Base-by-base conservation (phyloP, 1,140 invertebrate species). In the Sarcophaga bullata region DNA sequence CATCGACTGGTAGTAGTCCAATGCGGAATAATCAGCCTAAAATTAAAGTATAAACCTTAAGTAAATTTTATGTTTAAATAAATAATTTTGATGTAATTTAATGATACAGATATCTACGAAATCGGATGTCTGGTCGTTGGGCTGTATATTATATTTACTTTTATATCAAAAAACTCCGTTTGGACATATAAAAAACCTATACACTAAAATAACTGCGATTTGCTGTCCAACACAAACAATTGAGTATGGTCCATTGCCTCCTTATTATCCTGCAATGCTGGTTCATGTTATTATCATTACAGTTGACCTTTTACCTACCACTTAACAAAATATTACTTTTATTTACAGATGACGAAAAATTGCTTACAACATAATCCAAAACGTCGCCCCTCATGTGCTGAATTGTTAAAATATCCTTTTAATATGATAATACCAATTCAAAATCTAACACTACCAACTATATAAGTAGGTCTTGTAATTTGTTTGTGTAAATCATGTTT, bases 91-190 rank as follows among this genome's bases (percentile, higher is more conserved):
- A 19, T 54, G 11, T 37, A 52, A 72, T 73, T 37, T 82, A 80
- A 8, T 81, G 85, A 90, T 92, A 82, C 89, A 98, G 96, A 95
- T 99, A 82, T 96, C 95, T 83, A 95, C 94, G 82, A 98, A 97
- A 86, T 97, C 97, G 13, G 98, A 99, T 91, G 96, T 99, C 15
- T 99, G 98, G 98, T 98, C 97, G 0, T 91, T 99, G 48, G 98
- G 98, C 15, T 99, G 98, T 90, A 99, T 99, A 84, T 92, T 99
- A 46, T 99, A 99, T 90, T 94, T 96, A 89, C 92, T 99, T 88
- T 93, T 98, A 11, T 99, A 98, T 90, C 95, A 97, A 4, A 92
- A 92, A 80, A 97, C 97, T 0, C 98, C 98, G 6, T 99, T 99
- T 91, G 94, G 96, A 52, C 94, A 98, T 88, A 94, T 98, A 72